Evolutionary conservation across 2,113 vertebrate genomes (phyloP), one percentile per base, ranked within the genome.

Genomic region (Ceratotherium simum): DNA sequence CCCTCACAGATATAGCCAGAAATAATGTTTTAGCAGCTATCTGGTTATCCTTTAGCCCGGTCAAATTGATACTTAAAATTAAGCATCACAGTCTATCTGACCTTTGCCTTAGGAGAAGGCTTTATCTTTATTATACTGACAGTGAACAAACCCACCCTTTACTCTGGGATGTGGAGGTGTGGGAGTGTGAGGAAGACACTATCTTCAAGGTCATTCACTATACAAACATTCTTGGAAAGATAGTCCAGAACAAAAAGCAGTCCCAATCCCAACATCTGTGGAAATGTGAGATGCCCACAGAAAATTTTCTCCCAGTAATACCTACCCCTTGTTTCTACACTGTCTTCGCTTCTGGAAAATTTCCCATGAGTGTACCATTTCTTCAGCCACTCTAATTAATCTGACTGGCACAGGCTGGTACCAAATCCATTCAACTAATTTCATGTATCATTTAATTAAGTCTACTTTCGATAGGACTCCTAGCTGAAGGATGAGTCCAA

Each of bases 201-300:
- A 0, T 65, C 27, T 48, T 39, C 17, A 42, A 82, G 4, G 11
- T 48, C 36, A 9, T 33, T 29, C 2, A 5, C 3, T 46, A 9
- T 10, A 39, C 9, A 58, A 58, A 56, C 4, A 13, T 69, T 31
- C 14, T 75, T 69, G 33, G 18, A 60, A 62, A 14, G 9, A 8
- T 7, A 58, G 14, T 75, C 21, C 46, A 9, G 36, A 42, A 25
- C 4, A 54, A 64, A 18, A 42, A n/a, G 27, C 14, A 8, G 4
- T 48, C 14, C 4, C 10, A 51, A 7, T 65, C 20, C 21, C 0
- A 6, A 31, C 2, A 46, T 2, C 9, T 69, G 46, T 27, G 62
- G 48, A 62, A 33, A 39, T 23, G 2, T 36, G 39, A n/a, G 10
- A 33, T 25, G 16, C 3, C 3, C 23, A 0, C 36, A 3, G 29